phyloP scores from a whole-genome alignment of 2,888 invertebrate species.

The Noctua janthina region DNA sequence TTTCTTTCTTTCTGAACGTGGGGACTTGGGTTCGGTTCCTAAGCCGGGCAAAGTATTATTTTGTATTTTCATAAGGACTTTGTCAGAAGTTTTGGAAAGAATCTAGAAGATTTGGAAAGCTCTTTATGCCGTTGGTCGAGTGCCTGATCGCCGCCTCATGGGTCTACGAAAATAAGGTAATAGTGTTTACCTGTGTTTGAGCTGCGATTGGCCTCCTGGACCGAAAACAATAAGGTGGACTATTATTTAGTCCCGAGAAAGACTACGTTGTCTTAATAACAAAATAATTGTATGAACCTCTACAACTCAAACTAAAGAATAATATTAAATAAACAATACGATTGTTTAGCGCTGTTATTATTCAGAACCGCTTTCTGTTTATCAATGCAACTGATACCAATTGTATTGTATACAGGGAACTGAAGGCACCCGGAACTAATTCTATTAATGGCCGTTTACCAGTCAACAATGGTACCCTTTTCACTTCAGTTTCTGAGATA shows the following conservation, averaged over 20 bases:
- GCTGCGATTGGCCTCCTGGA: too few species aligned
- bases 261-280: background rate
- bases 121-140: background rate
- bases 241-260: background rate
- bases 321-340: slow-evolving; percentile 17
- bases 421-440: slow-evolving; percentile 33
- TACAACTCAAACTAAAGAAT: background rate
- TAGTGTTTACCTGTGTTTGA: too few species aligned
- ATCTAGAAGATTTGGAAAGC: background rate
- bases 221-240: background rate
- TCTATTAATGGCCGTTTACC: slow-evolving; percentile 5
- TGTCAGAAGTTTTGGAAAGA: too few species aligned
- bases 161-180: too few species aligned
- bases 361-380: slow-evolving; percentile 1
- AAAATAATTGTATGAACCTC: background rate
- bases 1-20: background rate
- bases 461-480: slow-evolving; percentile 42
- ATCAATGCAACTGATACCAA: slow-evolving; percentile 17
- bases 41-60: background rate
- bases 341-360: slow-evolving; percentile 4
- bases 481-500: slow-evolving; percentile 24
- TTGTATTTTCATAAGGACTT: background rate
- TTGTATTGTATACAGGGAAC: slow-evolving; percentile 18
- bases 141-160: background rate
- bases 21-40: background rate